Evolutionary conservation across 2,113 vertebrate species (phyloP).

Genomic region (Stegastes partitus): DNA sequence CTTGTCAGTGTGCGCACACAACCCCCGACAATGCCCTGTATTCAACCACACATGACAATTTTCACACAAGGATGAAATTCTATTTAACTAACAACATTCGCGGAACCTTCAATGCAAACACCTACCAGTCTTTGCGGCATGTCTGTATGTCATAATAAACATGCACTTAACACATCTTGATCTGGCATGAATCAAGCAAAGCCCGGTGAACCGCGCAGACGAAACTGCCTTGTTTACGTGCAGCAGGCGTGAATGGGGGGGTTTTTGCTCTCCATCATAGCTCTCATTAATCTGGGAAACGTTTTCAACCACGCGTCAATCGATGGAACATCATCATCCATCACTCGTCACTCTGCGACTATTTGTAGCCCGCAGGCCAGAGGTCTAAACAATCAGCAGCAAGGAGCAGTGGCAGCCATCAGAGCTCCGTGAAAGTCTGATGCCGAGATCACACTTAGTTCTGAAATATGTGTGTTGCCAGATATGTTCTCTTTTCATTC

Average conservation of each 20-base stretch:
- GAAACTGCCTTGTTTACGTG: constrained; percentile 61
- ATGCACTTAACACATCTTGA: constrained; percentile 32
- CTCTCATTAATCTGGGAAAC: constrained; percentile 69
- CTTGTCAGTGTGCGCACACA: not conserved
- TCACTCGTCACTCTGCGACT: constrained; percentile 57
- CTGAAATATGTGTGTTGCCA: not conserved
- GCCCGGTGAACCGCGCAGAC: constrained; percentile 38
- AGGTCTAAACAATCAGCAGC: constrained; percentile 47
- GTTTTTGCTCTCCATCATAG: constrained; percentile 53
- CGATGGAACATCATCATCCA: constrained; percentile 66
- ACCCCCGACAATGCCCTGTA: not conserved
- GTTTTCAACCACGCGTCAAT: constrained; percentile 50
- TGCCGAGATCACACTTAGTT: not conserved
- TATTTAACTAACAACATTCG: constrained; percentile 1
- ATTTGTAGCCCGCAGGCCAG: constrained; percentile 23
- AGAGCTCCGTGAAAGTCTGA: constrained; percentile 12
- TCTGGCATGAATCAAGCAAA: constrained; percentile 43
- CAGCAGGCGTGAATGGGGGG: constrained; percentile 21
- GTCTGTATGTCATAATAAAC: constrained; percentile 37
- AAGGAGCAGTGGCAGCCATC: constrained; percentile 7
- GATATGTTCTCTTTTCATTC: not conserved
- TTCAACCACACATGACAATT: constrained; percentile 8
- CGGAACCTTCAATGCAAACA: constrained; percentile 7
- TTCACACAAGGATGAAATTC: not conserved
- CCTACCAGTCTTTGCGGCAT: not conserved